A percentile compares a stretch with the other conserved stretches of the same genome.
Conservation (phyloP, 2,888 invertebrate species). For the Carcina quercana region DNA sequence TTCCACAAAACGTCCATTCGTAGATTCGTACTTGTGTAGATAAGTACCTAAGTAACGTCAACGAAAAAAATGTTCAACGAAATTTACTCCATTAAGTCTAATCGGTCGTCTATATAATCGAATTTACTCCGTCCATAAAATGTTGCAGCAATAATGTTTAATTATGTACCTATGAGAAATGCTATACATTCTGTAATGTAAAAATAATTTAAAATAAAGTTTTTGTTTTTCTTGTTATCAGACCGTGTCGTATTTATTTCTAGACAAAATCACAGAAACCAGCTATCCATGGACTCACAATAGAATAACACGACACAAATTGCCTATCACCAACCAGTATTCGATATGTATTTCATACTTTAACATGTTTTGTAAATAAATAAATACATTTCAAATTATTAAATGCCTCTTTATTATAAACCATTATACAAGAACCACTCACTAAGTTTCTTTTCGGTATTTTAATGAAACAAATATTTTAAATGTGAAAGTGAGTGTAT, state of each 20-base stretch:
- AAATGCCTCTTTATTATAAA: too few relatives aligned
- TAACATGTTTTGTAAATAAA: slow-evolving; percentile 39
- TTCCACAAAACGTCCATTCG: slow-evolving; percentile 30
- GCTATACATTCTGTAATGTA: background rate
- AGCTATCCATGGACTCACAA: too few relatives aligned
- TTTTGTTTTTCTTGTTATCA: background rate
- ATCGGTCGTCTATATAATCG: too few relatives aligned
- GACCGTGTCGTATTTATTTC: background rate
- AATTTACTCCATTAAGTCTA: too few relatives aligned
- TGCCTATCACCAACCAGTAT: background rate
- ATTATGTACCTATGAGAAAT: background rate
- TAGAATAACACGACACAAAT: background rate
- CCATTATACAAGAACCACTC: too few relatives aligned
- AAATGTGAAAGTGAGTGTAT: too few relatives aligned
- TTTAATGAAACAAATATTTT: too few relatives aligned
- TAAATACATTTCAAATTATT: too few relatives aligned
- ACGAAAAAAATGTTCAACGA: too few relatives aligned
- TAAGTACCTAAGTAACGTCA: slow-evolving; percentile 8
- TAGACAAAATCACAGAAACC: too few relatives aligned
- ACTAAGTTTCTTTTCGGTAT: too few relatives aligned
- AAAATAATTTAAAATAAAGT: background rate
- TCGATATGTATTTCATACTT: slow-evolving; percentile 1
- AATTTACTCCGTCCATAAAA: slow-evolving; percentile 60
- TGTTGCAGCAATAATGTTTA: slow-evolving; percentile 15
- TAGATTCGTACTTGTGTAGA: slow-evolving; percentile 19